Evolutionary conservation across 2,888 invertebrate genomes (phyloP).

Genomic region (Tyria jacobaeae): DNA sequence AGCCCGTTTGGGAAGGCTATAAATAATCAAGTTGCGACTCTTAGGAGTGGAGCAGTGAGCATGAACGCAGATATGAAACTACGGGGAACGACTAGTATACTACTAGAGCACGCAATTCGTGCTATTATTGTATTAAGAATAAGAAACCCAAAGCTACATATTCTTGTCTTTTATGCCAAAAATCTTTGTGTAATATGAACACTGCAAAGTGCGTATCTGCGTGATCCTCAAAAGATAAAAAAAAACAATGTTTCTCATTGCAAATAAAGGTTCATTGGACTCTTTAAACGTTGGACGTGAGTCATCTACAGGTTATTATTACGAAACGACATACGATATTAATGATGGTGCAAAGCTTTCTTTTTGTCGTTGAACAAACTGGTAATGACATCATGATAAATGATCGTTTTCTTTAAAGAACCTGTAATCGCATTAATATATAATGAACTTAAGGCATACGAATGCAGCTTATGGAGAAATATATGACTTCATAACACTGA

Average conservation of each 20-base stretch:
- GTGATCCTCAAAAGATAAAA: not conserved
- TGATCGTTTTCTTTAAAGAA: not conserved
- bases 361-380: not conserved
- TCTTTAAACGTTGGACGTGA: not conserved
- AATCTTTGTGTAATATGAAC: not conserved
- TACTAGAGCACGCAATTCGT: too few species aligned
- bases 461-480: not conserved
- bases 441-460: not conserved
- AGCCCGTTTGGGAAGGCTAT: too few species aligned
- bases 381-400: slow-evolving; percentile 8
- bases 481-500: not conserved
- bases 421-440: not conserved
- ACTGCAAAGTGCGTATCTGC: not conserved
- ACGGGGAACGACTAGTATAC: too few species aligned
- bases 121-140: too few species aligned
- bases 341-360: slow-evolving; percentile 5
- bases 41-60: too few species aligned
- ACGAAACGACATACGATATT: not conserved
- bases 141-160: not conserved
- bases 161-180: not conserved
- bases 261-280: slow-evolving; percentile 1
- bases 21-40: too few species aligned
- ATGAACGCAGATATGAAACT: too few species aligned
- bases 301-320: slow-evolving; percentile 5
- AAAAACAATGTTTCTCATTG: not conserved